Evolutionary conservation across 2,797 vertebrate genomes (phyloP).

Genomic region (Chanos chanos): DNA sequence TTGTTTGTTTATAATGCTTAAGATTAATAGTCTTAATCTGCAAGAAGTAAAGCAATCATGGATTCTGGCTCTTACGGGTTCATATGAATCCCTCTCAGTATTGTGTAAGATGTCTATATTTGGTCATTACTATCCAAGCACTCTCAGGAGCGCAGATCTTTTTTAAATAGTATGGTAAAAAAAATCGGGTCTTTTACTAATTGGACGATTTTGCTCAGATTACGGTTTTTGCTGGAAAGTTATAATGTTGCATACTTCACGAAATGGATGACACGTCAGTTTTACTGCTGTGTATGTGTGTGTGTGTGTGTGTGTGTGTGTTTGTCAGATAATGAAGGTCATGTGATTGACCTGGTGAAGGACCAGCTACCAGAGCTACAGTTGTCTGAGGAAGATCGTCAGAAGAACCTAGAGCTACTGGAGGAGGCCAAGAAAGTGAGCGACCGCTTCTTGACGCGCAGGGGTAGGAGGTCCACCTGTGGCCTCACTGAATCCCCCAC

Average conservation of each 20-base stretch:
- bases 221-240: conserved; percentile 30
- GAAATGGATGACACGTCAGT: conserved; percentile 10
- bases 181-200: conserved; percentile 33
- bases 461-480: conserved; percentile 86
- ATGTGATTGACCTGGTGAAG: conserved; percentile 89
- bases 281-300: neutral
- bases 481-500: conserved; percentile 83
- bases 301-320: conserved; percentile 20
- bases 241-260: neutral
- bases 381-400: conserved; percentile 91
- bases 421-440: conserved; percentile 95
- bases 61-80: too few relatives aligned
- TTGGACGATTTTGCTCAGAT: conserved; percentile 43
- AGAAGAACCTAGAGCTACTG: conserved; percentile 91
- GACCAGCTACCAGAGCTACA: conserved; percentile 85
- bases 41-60: too few relatives aligned
- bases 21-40: too few relatives aligned
- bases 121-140: conserved; percentile 37
- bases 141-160: conserved; percentile 31
- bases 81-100: too few relatives aligned
- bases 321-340: conserved; percentile 79
- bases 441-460: conserved; percentile 86
- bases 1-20: too few relatives aligned
- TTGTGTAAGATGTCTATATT: conserved; percentile 32
- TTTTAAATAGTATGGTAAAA: conserved; percentile 25